Evolutionary conservation across 2,113 vertebrate species (phyloP), one percentile per base, ranked within the genome.

Genomic region (Pogona vitticeps): DNA sequence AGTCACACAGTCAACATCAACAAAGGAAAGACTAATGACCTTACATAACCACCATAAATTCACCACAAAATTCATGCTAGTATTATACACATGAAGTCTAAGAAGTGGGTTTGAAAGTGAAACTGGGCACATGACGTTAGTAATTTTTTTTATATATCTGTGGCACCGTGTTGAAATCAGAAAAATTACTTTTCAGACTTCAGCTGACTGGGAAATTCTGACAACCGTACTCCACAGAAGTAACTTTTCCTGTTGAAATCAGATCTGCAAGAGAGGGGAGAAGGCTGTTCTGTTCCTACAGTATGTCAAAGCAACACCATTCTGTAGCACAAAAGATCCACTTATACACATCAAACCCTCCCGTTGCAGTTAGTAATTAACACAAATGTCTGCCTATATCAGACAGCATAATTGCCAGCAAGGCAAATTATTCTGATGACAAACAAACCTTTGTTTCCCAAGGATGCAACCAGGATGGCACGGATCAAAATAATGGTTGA

Each of bases 341-440:
- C 52, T 85, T 4, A n/a, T 0, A 0, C 6, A 84, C 33, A 92
- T 92, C 72, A 91, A 91, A 67, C 68, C 83, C 70, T 91, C 2
- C 52, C 42, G 38, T 76, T 90, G 90, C 36, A 88, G 83, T 36
- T 87, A 83, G 77, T 82, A 86, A 89, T 91, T 90, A 82, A 81
- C 59, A 80, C 83, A 86, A 88, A 72, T 1, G 0, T 40, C 63
- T 85, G 75, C 70, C 78, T 93, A 85, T 67, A 72, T 59, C 38
- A 89, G 88, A 94, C 86, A 79, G 84, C 82, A 21, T 76, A 91
- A 91, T 83, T 92, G 73, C 79, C 77, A 92, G 85, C 82, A 89
- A 67, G 1, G 88, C 87, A 93, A 94, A 95, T 75, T 86, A 88
- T 82, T 88, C 89, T 83, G 31, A 63, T 81, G 68, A 20, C 65